Conservation (phyloP, 2,113 vertebrate genomes). For the Bos taurus region ARS-UCD2.0 NC_037348.1:21817501-21818000, state of each 20-base stretch:
- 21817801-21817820: not conserved
- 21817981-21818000: not conserved
- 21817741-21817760: not conserved
- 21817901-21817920: not conserved
- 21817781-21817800: not conserved
- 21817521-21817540: not conserved
- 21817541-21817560: not conserved
- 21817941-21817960: not conserved
- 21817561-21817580: not conserved
- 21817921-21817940: not conserved
- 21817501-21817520: fast-evolving
- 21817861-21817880: not conserved
- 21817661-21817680: not conserved
- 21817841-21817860: not conserved
- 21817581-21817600: not conserved
- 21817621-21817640: not conserved
- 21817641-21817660: not conserved
- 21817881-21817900: not conserved
- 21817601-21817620: not conserved
- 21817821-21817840: not conserved
- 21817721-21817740: not conserved
- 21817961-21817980: not conserved
- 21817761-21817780: not conserved
- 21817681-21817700: not conserved
- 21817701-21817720: not conserved